phyloP scores from a whole-genome alignment of 2,888 invertebrate genomes.

The Lordiphosa andalusiaca region DNA sequence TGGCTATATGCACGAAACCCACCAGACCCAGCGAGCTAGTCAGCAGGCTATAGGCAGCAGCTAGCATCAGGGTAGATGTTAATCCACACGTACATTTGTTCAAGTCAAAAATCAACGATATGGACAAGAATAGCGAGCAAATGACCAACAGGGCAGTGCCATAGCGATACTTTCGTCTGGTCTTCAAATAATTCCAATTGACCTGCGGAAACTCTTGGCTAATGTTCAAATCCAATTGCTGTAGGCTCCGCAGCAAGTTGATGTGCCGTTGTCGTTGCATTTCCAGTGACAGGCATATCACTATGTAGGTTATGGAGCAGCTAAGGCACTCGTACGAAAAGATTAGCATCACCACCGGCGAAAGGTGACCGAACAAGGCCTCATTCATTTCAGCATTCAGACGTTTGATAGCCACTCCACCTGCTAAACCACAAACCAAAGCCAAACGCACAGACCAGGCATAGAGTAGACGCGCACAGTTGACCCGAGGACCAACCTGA shows the following conservation, averaged over 20 bases:
- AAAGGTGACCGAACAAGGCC: conserved; percentile 57
- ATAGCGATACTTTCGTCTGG: conserved; percentile 55
- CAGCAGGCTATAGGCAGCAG: conserved; percentile 55
- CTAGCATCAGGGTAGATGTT: conserved; percentile 56
- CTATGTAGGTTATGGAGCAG: conserved; percentile 47
- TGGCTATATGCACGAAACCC: conserved; percentile 58
- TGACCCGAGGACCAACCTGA: conserved; percentile 40
- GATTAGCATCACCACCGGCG: conserved; percentile 64
- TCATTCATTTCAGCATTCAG: conserved; percentile 41
- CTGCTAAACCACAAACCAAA: conserved; percentile 46
- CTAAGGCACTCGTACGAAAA: conserved; percentile 57
- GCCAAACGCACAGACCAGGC: conserved; percentile 29
- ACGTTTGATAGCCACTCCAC: conserved; percentile 52
- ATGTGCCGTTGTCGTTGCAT: conserved; percentile 49
- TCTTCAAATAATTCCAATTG: conserved; percentile 70
- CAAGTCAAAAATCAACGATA: conserved; percentile 55
- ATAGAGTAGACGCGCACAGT: conserved; percentile 20
- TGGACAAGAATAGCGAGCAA: conserved; percentile 30
- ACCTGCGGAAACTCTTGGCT: conserved; percentile 51
- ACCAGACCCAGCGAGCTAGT: conserved; percentile 53
- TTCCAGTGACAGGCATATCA: conserved; percentile 53
- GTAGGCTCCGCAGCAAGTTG: conserved; percentile 48
- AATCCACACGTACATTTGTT: conserved; percentile 63
- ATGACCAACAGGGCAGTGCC: conserved; percentile 33
- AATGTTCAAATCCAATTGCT: conserved; percentile 59